A percentile compares a stretch with the other conserved stretches of the same genome.
Conservation (phyloP, 2,888 invertebrate species). For the Calameuta idolon region DNA sequence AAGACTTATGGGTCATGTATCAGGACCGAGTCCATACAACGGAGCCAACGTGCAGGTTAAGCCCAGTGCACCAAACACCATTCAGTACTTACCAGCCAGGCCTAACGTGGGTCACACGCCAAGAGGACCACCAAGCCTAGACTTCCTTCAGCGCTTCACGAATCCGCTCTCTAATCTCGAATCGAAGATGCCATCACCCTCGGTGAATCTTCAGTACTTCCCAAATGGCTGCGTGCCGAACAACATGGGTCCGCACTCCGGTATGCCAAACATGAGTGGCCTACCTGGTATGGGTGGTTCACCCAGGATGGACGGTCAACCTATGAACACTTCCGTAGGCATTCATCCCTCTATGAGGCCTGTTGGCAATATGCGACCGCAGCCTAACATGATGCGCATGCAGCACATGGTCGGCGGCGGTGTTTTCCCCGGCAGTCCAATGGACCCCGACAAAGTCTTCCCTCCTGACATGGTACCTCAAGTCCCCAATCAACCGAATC, state of each 20-base stretch:
- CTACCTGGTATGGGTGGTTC: slow-evolving; percentile 62
- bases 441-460: slow-evolving; percentile 65
- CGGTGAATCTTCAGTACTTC: slow-evolving; percentile 79
- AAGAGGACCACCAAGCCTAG: slow-evolving; percentile 87
- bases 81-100: slow-evolving; percentile 96
- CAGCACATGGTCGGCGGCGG: slow-evolving; percentile 65
- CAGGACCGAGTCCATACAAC: slow-evolving; percentile 73
- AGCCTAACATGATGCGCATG: slow-evolving; percentile 63
- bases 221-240: slow-evolving; percentile 72
- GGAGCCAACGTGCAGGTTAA: slow-evolving; percentile 93
- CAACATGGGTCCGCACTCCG: slow-evolving; percentile 67
- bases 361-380: slow-evolving; percentile 65
- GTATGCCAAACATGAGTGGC: slow-evolving; percentile 67
- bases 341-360: slow-evolving; percentile 65
- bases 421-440: slow-evolving; percentile 62
- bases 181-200: slow-evolving; percentile 76
- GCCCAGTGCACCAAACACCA: slow-evolving; percentile 96
- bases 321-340: slow-evolving; percentile 65
- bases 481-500: slow-evolving; percentile 66
- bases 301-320: slow-evolving; percentile 63
- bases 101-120: slow-evolving; percentile 85
- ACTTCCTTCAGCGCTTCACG: slow-evolving; percentile 89
- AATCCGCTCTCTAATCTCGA: slow-evolving; percentile 83
- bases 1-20: slow-evolving; percentile 57
- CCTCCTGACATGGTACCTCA: slow-evolving; percentile 60